phyloP scores from a whole-genome alignment of 1,140 invertebrate genomes.

The Akabosia matsudoensis region DNA sequence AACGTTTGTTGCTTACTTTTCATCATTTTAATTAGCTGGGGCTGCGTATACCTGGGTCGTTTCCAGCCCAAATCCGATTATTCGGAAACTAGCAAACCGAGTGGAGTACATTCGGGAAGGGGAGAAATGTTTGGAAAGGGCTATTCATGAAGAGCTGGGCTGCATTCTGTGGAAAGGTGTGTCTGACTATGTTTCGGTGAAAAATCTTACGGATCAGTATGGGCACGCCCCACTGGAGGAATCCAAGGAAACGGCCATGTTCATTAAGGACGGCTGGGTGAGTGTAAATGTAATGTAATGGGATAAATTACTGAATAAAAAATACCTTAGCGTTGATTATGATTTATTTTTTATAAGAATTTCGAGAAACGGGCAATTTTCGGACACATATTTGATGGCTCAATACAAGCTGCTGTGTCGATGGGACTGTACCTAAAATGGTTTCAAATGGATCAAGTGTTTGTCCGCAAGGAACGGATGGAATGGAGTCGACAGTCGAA shows the following conservation, averaged over 20 bases:
- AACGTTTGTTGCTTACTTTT: not conserved
- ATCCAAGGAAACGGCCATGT: not conserved
- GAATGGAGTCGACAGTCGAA: not conserved
- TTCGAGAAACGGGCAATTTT: conserved; percentile 14
- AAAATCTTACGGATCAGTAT: not conserved
- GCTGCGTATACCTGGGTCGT: not conserved
- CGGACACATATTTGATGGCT: not conserved
- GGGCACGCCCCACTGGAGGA: not conserved
- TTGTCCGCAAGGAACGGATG: not conserved
- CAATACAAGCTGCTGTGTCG: not conserved
- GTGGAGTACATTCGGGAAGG: not conserved
- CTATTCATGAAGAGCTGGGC: not conserved
- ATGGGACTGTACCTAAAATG: conserved; percentile 9
- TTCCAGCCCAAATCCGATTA: not conserved
- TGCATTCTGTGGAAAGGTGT: not conserved
- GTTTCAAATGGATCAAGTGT: not conserved
- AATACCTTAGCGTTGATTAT: not conserved
- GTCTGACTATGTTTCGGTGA: not conserved
- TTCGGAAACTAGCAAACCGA: not conserved
- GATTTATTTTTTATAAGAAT: not conserved
- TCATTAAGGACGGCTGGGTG: not conserved
- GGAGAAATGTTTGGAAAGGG: not conserved
- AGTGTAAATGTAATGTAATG: not conserved
- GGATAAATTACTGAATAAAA: not conserved
- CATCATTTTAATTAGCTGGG: not conserved